Conservation (phyloP, 64 coral and sea anemone species). For the Stylophora pistillata region DNA sequence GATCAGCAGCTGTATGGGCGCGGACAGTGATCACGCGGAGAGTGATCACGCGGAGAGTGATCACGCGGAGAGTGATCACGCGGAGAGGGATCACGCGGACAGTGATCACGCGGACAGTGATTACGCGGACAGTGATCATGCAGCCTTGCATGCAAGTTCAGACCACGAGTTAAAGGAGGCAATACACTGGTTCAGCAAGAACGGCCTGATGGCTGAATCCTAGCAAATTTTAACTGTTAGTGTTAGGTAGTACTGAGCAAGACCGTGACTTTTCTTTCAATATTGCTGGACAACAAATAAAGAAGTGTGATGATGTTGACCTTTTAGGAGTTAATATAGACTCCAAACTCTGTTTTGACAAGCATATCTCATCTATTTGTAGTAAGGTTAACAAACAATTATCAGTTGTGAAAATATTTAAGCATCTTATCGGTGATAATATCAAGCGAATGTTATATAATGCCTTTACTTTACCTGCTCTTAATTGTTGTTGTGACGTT, state of each 20-base stretch:
- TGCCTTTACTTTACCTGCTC: background rate
- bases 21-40: slow-evolving; percentile 20
- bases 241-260: background rate
- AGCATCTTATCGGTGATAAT: background rate
- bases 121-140: too few species aligned
- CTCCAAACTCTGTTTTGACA: too few species aligned
- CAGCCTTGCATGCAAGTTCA: slow-evolving; percentile 16
- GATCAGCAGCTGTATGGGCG: slow-evolving; percentile 50
- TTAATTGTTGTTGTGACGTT: background rate
- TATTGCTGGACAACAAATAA: too few species aligned
- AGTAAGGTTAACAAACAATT: slow-evolving; percentile 4
- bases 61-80: too few species aligned
- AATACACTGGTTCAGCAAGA: slow-evolving; percentile 12
- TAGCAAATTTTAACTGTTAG: slow-evolving; percentile 14
- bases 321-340: too few species aligned
- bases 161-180: background rate
- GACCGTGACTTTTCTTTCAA: background rate
- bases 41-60: too few species aligned
- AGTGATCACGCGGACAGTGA: too few species aligned
- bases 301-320: too few species aligned
- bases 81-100: too few species aligned
- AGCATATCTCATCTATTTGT: too few species aligned
- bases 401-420: background rate
- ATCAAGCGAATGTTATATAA: background rate
- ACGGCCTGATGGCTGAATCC: slow-evolving; percentile 49